Conservation (phyloP, 1,140 invertebrate genomes). For the Phymastichus coffea region DNA sequence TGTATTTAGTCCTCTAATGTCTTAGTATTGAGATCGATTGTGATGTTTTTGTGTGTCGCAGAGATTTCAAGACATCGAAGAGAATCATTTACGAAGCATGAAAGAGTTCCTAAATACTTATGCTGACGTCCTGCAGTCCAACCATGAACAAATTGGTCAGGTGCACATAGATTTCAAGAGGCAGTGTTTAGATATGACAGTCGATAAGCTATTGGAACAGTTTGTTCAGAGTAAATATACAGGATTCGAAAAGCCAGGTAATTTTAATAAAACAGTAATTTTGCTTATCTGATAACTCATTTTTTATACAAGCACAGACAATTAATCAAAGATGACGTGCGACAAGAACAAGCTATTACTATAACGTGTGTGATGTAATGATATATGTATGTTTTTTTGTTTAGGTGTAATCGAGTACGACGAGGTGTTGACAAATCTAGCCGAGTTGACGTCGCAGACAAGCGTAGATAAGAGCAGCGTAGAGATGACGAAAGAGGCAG, state of each 20-base stretch:
- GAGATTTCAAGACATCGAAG: slow-evolving; percentile 94
- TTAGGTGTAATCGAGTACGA: slow-evolving; percentile 54
- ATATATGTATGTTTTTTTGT: neutral
- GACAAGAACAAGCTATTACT: no score
- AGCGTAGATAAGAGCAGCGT: slow-evolving; percentile 37
- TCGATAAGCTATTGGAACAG: slow-evolving; percentile 86
- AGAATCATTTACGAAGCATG: slow-evolving; percentile 90
- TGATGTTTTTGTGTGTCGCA: slow-evolving; percentile 43
- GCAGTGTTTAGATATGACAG: slow-evolving; percentile 86
- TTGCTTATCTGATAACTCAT: slow-evolving; percentile 1
- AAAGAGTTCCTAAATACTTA: slow-evolving; percentile 92
- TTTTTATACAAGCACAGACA: neutral
- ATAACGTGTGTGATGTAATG: no score
- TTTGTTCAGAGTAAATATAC: slow-evolving; percentile 90
- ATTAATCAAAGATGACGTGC: slow-evolving; percentile 20
- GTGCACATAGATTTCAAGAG: slow-evolving; percentile 88
- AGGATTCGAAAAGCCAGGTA: slow-evolving; percentile 87
- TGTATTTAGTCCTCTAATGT: no score
- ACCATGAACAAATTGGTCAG: slow-evolving; percentile 85
- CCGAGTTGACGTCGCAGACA: slow-evolving; percentile 46
- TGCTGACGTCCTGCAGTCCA: slow-evolving; percentile 81
- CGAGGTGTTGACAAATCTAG: slow-evolving; percentile 60
- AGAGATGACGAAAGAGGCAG: slow-evolving; percentile 44
- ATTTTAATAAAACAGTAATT: slow-evolving; percentile 12
- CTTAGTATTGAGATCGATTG: neutral